Evolutionary conservation across 2,888 invertebrate genomes (phyloP).

Genomic region (Heliconius ethilla): DNA sequence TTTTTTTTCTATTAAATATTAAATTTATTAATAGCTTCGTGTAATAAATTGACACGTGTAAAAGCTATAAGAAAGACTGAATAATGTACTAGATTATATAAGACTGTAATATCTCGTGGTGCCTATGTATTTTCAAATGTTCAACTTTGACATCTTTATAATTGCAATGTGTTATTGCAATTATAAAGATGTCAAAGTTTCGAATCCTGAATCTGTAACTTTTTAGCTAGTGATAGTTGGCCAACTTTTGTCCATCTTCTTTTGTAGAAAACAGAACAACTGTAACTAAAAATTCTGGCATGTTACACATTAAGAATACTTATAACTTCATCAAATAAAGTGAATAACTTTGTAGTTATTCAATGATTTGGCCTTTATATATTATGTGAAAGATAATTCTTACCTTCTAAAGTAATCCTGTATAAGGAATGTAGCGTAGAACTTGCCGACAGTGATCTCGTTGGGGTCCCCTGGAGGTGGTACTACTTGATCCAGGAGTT

Average conservation of each 20-base stretch:
- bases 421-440: slow-evolving; percentile 99
- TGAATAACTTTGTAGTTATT: not conserved
- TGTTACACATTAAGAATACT: not conserved
- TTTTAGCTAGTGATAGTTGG: not conserved
- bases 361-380: not conserved
- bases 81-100: too few relatives aligned
- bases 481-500: slow-evolving; percentile 98
- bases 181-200: too few relatives aligned
- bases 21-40: too few relatives aligned
- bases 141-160: too few relatives aligned
- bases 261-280: not conserved
- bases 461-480: slow-evolving; percentile 99
- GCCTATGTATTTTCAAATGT: too few relatives aligned
- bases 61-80: too few relatives aligned
- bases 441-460: slow-evolving; percentile 99
- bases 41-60: too few relatives aligned
- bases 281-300: not conserved
- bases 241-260: not conserved
- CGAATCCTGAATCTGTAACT: not conserved
- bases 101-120: too few relatives aligned
- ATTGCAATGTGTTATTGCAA: too few relatives aligned
- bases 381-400: not conserved
- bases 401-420: slow-evolving; percentile 98
- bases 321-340: too few relatives aligned
- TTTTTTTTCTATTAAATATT: too few relatives aligned